Percentiles rank a stretch among this genome's conserved stretches.
These are phyloP conservation scores for Pelvicachromis taeniatus DNA, from an alignment of 2,113 vertebrate genomes.

Conservation along the genomic window DNA sequence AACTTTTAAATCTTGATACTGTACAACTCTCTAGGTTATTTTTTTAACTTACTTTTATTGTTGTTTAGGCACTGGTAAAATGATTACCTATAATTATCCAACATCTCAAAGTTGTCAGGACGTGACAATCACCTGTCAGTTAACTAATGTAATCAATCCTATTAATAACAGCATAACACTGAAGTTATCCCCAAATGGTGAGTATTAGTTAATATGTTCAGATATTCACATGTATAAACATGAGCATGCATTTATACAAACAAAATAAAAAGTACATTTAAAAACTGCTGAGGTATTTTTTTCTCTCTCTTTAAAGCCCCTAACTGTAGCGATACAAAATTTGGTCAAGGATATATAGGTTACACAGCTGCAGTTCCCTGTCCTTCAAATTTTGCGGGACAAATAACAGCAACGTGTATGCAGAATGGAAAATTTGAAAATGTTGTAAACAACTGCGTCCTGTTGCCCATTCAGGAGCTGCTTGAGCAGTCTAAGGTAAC, in stretches of 20 bases:
- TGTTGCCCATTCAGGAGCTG: background rate
- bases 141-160: no score
- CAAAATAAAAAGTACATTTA: no score
- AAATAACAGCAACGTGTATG: background rate
- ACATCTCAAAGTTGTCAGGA: no score
- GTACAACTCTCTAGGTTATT: no score
- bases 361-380: fast-evolving
- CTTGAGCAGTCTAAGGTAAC: conserved; percentile 7
- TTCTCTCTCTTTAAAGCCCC: background rate
- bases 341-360: conserved; percentile 10
- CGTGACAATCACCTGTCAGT: no score
- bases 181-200: background rate
- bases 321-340: fast-evolving
- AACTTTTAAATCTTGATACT: no score
- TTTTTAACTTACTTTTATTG: background rate
- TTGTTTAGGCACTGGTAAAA: background rate
- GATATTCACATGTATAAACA: no score
- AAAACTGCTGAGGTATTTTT: no score
- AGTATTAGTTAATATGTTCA: background rate
- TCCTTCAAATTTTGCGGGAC: background rate
- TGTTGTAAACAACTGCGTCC: background rate
- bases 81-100: no score
- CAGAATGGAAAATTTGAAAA: fast-evolving
- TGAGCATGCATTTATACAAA: background rate
- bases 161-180: no score